These are phyloP conservation scores for Tursiops truncatus DNA, from an alignment of 2,113 vertebrate species.

Conservation along the genomic window DNA sequence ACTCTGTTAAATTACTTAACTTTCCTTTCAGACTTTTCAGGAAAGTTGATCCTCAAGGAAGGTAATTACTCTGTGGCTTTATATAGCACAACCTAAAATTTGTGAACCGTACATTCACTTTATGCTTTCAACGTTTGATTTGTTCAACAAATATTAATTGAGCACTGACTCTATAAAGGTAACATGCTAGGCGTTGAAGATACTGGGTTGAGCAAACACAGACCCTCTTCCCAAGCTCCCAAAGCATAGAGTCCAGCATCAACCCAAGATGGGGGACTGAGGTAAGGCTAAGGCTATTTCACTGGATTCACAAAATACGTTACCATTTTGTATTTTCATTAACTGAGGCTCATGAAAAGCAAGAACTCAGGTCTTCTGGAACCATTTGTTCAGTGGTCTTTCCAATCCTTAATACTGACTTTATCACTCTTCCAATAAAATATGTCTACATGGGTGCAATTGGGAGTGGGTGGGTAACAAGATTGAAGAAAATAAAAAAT, in stretches of 20 bases:
- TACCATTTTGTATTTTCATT: background rate
- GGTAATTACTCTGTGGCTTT: background rate
- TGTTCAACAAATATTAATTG: background rate
- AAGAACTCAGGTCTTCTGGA: background rate
- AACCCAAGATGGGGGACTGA: background rate
- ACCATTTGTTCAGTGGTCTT: background rate
- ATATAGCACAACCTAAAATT: too few species aligned
- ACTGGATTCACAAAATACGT: background rate
- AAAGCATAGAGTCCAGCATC: background rate
- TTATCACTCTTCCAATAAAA: background rate
- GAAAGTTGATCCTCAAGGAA: background rate
- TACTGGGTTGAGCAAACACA: background rate
- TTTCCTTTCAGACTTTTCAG: background rate
- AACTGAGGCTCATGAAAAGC: background rate
- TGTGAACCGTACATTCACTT: background rate
- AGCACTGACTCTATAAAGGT: background rate
- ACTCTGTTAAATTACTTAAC: background rate
- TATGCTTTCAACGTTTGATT: background rate
- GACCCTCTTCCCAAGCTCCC: background rate
- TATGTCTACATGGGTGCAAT: background rate
- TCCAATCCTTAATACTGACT: background rate
- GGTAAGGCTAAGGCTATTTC: background rate
- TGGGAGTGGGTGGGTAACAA: background rate
- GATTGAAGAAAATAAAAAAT: background rate
- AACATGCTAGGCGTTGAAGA: background rate